Conservation (phyloP, 1,140 invertebrate genomes). For the Coptotermes formosanus region DNA sequence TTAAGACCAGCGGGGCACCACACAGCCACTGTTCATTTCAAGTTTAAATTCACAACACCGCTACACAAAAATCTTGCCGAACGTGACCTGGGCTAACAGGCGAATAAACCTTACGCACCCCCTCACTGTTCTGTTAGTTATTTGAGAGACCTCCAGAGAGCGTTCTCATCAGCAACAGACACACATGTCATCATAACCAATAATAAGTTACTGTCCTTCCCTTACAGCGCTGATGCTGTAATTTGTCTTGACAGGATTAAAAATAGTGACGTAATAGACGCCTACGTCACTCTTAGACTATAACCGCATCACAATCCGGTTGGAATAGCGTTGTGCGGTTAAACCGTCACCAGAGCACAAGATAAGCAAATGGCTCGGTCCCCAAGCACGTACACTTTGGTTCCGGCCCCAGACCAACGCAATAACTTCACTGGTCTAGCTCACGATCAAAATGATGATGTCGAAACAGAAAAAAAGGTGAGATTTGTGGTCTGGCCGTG, state of each 20-base stretch:
- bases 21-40: no score
- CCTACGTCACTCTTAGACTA: not conserved
- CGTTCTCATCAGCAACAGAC: no score
- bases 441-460: not conserved
- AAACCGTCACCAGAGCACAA: not conserved
- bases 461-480: not conserved
- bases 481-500: not conserved
- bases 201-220: no score
- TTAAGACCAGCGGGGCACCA: no score
- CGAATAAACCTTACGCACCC: no score
- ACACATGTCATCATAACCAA: no score
- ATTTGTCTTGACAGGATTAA: not conserved
- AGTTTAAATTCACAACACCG: no score
- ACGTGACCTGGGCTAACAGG: no score
- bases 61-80: no score
- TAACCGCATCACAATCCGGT: not conserved
- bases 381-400: not conserved
- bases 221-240: no score
- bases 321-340: constrained; percentile 11
- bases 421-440: not conserved
- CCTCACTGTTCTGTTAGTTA: no score
- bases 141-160: no score
- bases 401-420: not conserved
- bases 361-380: not conserved
- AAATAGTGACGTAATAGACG: not conserved